These are phyloP conservation scores for Callipepla californica DNA, from an alignment of 2,113 vertebrate species.

Conservation along the genomic window DNA sequence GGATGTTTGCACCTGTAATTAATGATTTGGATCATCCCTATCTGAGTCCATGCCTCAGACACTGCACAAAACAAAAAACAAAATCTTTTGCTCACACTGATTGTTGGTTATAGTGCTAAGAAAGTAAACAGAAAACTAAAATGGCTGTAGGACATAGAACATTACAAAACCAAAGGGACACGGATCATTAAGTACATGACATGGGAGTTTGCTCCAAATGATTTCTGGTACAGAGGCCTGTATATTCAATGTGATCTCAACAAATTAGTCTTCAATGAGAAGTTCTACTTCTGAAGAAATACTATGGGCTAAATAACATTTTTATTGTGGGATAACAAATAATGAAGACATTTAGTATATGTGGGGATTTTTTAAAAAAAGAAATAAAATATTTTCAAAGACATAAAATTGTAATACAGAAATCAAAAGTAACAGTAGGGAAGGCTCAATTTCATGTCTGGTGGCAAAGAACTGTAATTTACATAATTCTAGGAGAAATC, in stretches of 20 bases:
- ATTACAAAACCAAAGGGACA: not conserved
- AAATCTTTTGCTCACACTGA: not conserved
- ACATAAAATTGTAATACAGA: not conserved
- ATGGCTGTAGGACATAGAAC: not conserved
- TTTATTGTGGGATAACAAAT: not conserved
- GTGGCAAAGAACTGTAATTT: constrained; percentile 44
- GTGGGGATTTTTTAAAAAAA: not conserved
- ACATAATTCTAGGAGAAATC: constrained; percentile 52
- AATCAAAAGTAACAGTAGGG: not conserved
- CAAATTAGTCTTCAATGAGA: not conserved
- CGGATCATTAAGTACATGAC: not conserved
- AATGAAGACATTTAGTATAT: not conserved
- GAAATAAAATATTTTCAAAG: not conserved
- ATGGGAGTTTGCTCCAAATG: not conserved
- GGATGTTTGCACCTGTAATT: too few relatives aligned
- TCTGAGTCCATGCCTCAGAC: too few relatives aligned
- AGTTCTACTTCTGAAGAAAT: not conserved
- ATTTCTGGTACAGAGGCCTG: not conserved
- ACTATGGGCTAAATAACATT: not conserved
- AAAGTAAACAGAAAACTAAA: not conserved
- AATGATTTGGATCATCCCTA: too few relatives aligned
- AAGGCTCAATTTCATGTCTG: not conserved
- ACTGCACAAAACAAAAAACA: not conserved
- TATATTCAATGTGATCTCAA: not conserved
- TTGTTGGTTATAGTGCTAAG: not conserved